Evolutionary conservation across 2,888 invertebrate species (phyloP), one percentile per base, ranked within the genome.

Genomic region (Prosopocoilus inquinatus): DNA sequence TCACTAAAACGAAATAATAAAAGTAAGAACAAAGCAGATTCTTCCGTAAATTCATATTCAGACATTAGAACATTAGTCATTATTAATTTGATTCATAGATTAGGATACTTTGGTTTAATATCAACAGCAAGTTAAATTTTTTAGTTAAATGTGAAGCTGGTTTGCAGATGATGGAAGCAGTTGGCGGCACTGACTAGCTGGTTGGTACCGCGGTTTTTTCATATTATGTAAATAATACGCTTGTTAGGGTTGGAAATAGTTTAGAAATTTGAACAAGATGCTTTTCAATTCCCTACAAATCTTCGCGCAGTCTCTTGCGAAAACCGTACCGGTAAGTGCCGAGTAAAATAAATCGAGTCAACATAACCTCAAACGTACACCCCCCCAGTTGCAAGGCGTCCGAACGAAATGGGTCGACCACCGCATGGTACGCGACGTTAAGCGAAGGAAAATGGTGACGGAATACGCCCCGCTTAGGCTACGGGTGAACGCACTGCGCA

Each of bases 351-450:
- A 2, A 2, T 12, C 28, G 16, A 11, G 11, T 34, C 32, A 48
- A 51, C 33, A 38, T 46, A 55, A 50, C 54, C 54, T 49, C 32
- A 48, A 50, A 55, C 36, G 5, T 28, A 7, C 41, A n/a, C 36
- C 53, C 58, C 72, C 78, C 50, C 66, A 90, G 89, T 77, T 84
- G 49, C 88, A 88, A 73, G 89, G 88, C 82, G 79, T 87, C 9
- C 83, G 90, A 35, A 82, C 83, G 43, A 88, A 89, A 80, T 94
- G 89, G 84, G 85, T 89, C 0, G 89, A 92, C 73, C 88, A 88
- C 82, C 82, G 84, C 70, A 96, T 95, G 91, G 81, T 88, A 45
- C 83, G 90, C 60, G 97, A 98, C 75, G 89, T 90, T 1, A 92
- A 92, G 71, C 82, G 91, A 33, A 83, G 96, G 50, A 84, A 87